phyloP scores from a whole-genome alignment of 2,797 vertebrate genomes.

The Coranthus polyacanthus region DNA sequence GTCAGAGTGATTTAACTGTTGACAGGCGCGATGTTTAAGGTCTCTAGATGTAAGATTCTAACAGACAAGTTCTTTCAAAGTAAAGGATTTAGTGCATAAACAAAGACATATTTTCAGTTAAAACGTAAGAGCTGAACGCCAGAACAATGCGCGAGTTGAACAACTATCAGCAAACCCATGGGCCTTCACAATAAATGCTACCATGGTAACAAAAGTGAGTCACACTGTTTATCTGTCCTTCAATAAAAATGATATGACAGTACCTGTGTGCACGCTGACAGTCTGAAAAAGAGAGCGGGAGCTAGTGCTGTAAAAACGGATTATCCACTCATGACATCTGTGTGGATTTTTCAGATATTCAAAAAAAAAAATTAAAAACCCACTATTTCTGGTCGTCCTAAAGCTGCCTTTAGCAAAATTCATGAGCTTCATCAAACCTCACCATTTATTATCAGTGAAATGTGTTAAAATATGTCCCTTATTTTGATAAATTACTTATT shows the following conservation, averaged over 20 bases:
- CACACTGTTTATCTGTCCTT: not conserved
- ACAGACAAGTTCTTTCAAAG: not conserved
- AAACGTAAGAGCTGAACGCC: no score
- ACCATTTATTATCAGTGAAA: no score
- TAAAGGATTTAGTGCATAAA: not conserved
- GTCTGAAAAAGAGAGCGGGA: not conserved
- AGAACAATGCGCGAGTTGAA: no score
- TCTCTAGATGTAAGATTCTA: not conserved
- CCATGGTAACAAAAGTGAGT: constrained; percentile 30
- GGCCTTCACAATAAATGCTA: constrained; percentile 1
- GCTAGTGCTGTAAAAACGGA: no score
- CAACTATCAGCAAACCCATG: not conserved
- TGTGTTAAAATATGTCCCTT: no score
- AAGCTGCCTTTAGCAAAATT: no score
- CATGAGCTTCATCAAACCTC: no score
- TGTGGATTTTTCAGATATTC: not conserved
- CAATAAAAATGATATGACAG: constrained; percentile 6
- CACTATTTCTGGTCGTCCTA: no score
- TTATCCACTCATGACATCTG: no score
- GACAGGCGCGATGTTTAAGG: not conserved
- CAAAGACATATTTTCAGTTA: no score
- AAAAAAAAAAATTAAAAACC: no score
- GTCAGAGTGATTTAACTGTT: not conserved
- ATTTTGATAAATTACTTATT: no score
- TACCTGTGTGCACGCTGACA: not conserved